Conservation (phyloP, 2,888 invertebrate genomes). For the Perizoma affinitatum region DNA sequence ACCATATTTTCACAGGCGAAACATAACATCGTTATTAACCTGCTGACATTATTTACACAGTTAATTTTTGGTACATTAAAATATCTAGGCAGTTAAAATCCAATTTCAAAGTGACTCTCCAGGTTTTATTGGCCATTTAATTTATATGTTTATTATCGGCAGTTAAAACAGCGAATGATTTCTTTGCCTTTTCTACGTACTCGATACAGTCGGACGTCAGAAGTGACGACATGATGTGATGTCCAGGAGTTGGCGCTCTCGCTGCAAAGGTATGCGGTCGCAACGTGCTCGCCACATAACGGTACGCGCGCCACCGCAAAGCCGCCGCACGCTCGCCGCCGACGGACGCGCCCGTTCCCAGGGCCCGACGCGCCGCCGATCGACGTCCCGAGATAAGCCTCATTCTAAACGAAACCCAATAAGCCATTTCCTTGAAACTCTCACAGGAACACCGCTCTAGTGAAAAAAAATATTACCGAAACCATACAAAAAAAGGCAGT, state of each 20-base stretch:
- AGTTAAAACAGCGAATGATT: conserved; percentile 41
- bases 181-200: conserved; percentile 29
- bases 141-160: conserved; percentile 46
- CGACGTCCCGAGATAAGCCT: conserved; percentile 72
- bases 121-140: conserved; percentile 45
- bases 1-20: conserved; percentile 6
- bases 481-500: conserved; percentile 69
- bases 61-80: conserved; percentile 35
- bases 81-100: conserved; percentile 40
- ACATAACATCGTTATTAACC: conserved; percentile 34
- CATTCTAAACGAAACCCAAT: conserved; percentile 79
- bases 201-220: conserved; percentile 44
- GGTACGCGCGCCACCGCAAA: conserved; percentile 50
- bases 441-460: conserved; percentile 77
- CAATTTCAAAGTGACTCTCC: conserved; percentile 42
- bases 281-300: conserved; percentile 50
- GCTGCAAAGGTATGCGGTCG: conserved; percentile 28
- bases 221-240: conserved; percentile 52
- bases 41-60: conserved; percentile 38
- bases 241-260: conserved; percentile 35
- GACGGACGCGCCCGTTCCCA: conserved; percentile 71
- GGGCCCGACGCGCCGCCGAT: conserved; percentile 59
- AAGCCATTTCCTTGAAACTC: conserved; percentile 81
- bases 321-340: conserved; percentile 37
- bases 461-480: conserved; percentile 72